These are phyloP conservation scores for Zingel zingel DNA, from an alignment of 2,113 vertebrate genomes.

Conservation along the genomic window DNA sequence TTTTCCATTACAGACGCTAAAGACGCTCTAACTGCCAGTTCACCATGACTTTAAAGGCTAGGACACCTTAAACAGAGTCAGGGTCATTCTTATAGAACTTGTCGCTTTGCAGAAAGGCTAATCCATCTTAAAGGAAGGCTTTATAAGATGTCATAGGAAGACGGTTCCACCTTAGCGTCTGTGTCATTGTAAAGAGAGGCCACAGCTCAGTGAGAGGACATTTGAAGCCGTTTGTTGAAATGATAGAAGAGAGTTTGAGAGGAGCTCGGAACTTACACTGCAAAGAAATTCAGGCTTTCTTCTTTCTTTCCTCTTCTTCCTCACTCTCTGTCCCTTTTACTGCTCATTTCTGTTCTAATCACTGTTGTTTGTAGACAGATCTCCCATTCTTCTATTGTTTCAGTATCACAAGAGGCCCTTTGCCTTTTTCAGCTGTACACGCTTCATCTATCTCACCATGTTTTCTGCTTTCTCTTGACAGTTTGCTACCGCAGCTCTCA, in stretches of 20 bases:
- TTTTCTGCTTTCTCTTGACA: constrained; percentile 6
- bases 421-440: neutral
- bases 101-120: too few species aligned
- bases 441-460: neutral
- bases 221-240: constrained; percentile 1
- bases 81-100: too few species aligned
- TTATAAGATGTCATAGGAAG: neutral
- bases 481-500: neutral
- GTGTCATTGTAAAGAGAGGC: neutral
- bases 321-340: neutral
- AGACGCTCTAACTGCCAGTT: too few species aligned
- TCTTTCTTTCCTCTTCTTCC: neutral
- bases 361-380: constrained; percentile 18
- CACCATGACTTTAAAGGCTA: too few species aligned
- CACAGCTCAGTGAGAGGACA: neutral
- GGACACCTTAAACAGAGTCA: too few species aligned
- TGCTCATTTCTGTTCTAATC: constrained; percentile 27
- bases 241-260: neutral
- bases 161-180: neutral
- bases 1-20: too few species aligned
- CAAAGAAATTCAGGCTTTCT: neutral
- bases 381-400: neutral
- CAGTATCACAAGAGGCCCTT: neutral
- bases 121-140: too few species aligned
- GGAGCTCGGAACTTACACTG: neutral